A percentile compares a stretch with the other conserved stretches of the same genome.
phyloP scores from a whole-genome alignment of 92 coral and sea anemone genomes.

The Epizoanthus illoricatus region DNA sequence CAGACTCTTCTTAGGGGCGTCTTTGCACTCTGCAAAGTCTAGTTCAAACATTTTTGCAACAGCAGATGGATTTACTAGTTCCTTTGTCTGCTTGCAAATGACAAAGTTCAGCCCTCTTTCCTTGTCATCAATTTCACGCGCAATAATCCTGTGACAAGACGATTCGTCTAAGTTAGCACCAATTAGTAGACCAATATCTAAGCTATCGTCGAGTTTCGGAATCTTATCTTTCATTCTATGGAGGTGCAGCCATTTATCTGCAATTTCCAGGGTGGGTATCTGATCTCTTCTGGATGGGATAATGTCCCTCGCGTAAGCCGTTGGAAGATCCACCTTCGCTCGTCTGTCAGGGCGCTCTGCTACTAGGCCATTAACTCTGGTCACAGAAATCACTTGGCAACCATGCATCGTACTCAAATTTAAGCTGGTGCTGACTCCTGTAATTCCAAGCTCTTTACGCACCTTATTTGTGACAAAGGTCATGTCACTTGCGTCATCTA shows the following conservation, averaged over 20 bases:
- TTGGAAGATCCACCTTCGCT: slow-evolving; percentile 57
- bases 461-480: slow-evolving; percentile 54
- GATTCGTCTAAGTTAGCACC: slow-evolving; percentile 39
- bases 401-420: slow-evolving; percentile 67
- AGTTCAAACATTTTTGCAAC: slow-evolving; percentile 49
- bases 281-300: slow-evolving; percentile 64
- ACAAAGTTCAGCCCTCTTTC: slow-evolving; percentile 14
- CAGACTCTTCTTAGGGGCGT: slow-evolving; percentile 15
- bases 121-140: background rate
- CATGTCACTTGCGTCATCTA: slow-evolving; percentile 65
- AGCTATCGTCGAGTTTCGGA: slow-evolving; percentile 4
- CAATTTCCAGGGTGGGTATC: slow-evolving; percentile 55
- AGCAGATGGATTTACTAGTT: slow-evolving; percentile 45
- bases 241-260: slow-evolving; percentile 53
- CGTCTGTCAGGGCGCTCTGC: slow-evolving; percentile 53
- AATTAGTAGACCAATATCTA: slow-evolving; percentile 51
- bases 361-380: slow-evolving; percentile 52
- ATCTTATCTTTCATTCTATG: slow-evolving; percentile 31
- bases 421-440: slow-evolving; percentile 48
- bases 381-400: slow-evolving; percentile 35
- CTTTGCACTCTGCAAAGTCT: slow-evolving; percentile 50
- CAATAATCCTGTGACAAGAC: slow-evolving; percentile 2
- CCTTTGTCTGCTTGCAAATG: slow-evolving; percentile 16
- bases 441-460: slow-evolving; percentile 55
- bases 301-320: slow-evolving; percentile 49